phyloP scores from a whole-genome alignment of 2,888 invertebrate species.

The Dryococelus australis region DNA sequence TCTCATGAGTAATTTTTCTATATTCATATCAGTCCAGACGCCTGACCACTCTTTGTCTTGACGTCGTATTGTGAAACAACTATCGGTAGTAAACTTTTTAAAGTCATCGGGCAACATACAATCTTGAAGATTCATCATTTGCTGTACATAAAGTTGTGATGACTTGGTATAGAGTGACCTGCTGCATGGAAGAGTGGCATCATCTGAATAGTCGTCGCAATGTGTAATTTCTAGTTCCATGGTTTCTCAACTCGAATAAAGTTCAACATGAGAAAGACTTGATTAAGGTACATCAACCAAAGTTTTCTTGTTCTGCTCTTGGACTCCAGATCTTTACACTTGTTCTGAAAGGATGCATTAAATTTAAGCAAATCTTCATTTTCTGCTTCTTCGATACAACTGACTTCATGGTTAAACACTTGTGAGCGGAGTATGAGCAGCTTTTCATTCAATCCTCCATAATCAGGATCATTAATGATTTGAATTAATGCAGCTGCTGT shows the following conservation, averaged over 20 bases:
- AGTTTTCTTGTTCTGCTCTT: constrained; percentile 9
- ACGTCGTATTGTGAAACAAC: no score
- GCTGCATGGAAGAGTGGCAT: background rate
- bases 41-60: no score
- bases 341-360: background rate
- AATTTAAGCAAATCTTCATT: background rate
- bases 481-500: constrained; percentile 18
- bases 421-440: background rate
- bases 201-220: background rate
- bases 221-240: background rate
- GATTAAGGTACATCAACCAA: background rate
- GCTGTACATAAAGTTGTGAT: no score
- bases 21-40: no score
- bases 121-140: no score
- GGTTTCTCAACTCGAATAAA: background rate
- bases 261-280: background rate
- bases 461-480: background rate
- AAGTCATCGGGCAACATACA: no score
- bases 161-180: constrained; percentile 6
- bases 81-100: no score
- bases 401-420: background rate
- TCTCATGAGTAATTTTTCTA: no score
- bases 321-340: background rate
- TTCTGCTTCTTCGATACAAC: background rate
- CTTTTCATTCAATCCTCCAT: background rate